These are phyloP conservation scores for Nannospalax galili DNA, from an alignment of 2,113 vertebrate species.

Conservation along the genomic window DNA sequence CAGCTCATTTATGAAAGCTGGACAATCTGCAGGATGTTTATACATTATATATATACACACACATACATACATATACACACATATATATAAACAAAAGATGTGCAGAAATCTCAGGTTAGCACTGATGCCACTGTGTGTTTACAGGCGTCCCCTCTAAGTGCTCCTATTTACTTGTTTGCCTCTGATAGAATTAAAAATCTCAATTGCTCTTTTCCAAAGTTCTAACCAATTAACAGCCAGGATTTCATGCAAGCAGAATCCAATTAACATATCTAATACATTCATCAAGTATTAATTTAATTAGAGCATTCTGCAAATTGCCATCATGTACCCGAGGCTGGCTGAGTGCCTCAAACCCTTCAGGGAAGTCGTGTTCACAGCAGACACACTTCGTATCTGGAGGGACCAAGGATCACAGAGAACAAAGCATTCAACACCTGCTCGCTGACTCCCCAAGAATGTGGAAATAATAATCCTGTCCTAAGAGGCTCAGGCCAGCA, in stretches of 20 bases:
- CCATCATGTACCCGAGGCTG: constrained; percentile 32
- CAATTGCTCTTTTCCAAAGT: constrained; percentile 46
- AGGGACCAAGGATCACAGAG: neutral
- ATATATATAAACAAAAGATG: neutral
- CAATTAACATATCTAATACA: constrained; percentile 64
- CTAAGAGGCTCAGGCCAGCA: constrained; percentile 2
- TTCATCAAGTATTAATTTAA: constrained; percentile 73
- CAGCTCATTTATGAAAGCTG: too few species aligned
- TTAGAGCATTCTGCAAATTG: constrained; percentile 64
- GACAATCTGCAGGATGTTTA: too few species aligned
- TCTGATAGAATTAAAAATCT: constrained; percentile 50
- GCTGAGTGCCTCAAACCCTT: constrained; percentile 22
- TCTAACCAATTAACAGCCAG: constrained; percentile 49
- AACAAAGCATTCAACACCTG: neutral
- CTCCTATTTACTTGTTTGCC: constrained; percentile 34
- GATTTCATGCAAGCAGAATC: constrained; percentile 43
- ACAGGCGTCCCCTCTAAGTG: neutral
- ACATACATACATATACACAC: too few species aligned
- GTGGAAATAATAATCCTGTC: neutral
- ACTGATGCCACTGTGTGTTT: neutral
- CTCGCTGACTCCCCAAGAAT: constrained; percentile 16
- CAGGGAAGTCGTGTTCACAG: neutral
- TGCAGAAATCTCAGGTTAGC: neutral
- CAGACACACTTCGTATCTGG: neutral
- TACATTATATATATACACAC: too few species aligned